Base-by-base conservation (phyloP, 2,113 vertebrate species). In the Lepus americanus region DNA sequence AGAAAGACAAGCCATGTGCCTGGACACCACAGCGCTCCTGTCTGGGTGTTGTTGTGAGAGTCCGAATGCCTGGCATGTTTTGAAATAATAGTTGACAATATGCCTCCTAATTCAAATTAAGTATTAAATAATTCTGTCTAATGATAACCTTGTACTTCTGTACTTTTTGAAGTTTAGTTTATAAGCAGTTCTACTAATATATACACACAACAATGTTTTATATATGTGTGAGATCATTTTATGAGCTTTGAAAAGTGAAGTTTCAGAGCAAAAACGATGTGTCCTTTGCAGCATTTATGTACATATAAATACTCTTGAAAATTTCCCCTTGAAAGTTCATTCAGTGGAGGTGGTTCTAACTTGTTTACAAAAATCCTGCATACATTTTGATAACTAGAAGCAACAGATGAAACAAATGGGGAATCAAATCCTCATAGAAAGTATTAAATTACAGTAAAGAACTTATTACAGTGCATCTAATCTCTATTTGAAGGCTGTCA, bases 401-500 rank as follows among this genome's bases (percentile, higher is more conserved):
- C 4, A 81, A 63, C 81, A 77, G 2, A 31, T 77, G 55, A 92
- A 82, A 7, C 70, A 80, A 96, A 96, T 77, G 67, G 92, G 63
- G 23, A 93, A 94, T 39, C 9, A 94, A 33, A 66, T 64, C 87
- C 89, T 89, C 84, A 53, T 79, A 33, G 72, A 96, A 97, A 95
- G 49, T 94, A 81, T 91, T 91, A 96, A 83, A 96, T 95, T 79
- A 9, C 63, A 72, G 80, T 51, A 87, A 87, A 87, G 51, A 55
- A n/a, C 39, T 94, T 92, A 96, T 76, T 97, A 87, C 25, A 74
- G 20, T 31, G 16, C 70, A 79, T 87, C 29, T 88, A 96, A 96
- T 96, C 87, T 36, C 81, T 96, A 19, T 80, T 78, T 94, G 69
- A 97, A 95, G 73, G 80, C n/a, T 12, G 2, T 82, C 92, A 4